Evolutionary conservation across 1,140 invertebrate genomes (phyloP).

Genomic region (Temnothorax curvispinosus): DNA sequence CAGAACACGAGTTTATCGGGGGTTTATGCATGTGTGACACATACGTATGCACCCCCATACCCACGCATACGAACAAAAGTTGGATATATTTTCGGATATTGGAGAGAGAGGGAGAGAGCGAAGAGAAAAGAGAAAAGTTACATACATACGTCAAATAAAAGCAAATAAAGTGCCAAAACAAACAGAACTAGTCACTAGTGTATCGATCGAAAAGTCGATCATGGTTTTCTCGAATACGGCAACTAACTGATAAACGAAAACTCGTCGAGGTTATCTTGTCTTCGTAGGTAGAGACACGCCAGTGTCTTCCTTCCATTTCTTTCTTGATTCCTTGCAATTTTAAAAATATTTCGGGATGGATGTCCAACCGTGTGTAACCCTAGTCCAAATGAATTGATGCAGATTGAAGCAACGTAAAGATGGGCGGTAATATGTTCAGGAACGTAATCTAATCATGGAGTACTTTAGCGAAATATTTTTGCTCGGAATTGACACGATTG

Average conservation of each 20-base stretch:
- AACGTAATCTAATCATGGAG: slow-evolving; percentile 84
- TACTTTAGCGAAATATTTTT: slow-evolving; percentile 88
- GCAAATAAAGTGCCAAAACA: too few relatives aligned
- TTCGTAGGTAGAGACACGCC: not conserved
- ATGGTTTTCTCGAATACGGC: not conserved
- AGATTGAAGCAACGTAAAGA: not conserved
- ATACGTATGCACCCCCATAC: too few relatives aligned
- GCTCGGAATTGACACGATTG: slow-evolving; percentile 90
- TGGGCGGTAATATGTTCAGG: slow-evolving; percentile 37
- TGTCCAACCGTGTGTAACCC: not conserved
- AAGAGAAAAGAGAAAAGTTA: too few relatives aligned
- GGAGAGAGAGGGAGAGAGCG: too few relatives aligned
- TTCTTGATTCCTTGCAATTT: not conserved
- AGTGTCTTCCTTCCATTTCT: not conserved
- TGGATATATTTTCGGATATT: too few relatives aligned
- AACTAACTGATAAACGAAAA: not conserved
- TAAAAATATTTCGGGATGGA: not conserved
- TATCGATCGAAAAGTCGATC: too few relatives aligned
- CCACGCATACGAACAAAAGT: too few relatives aligned
- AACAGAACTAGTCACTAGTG: too few relatives aligned
- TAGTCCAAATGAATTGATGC: not conserved
- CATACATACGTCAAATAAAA: too few relatives aligned
- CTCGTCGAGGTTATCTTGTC: not conserved
- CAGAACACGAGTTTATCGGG: too few relatives aligned
- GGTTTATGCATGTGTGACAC: too few relatives aligned